A percentile compares a stretch with the other conserved stretches of the same genome.
Evolutionary conservation across 2,888 invertebrate genomes (phyloP).

Genomic region (Drosophila buzzatii): DNA sequence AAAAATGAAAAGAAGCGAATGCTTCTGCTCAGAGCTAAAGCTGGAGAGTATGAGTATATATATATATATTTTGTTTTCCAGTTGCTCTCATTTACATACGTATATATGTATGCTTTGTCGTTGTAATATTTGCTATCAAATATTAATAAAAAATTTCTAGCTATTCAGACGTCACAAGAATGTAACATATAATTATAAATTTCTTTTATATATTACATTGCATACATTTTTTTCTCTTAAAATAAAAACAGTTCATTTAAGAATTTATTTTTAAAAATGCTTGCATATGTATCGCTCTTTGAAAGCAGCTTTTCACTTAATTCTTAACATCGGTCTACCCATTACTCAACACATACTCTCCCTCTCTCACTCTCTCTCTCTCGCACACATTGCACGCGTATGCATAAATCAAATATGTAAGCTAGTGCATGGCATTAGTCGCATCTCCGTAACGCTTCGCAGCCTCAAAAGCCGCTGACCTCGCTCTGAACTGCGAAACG

Average conservation of each 20-base stretch:
- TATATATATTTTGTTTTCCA: too few relatives aligned
- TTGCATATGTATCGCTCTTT: not conserved
- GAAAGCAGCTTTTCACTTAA: constrained; percentile 2
- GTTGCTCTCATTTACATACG: too few relatives aligned
- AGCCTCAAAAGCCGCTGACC: constrained; percentile 31
- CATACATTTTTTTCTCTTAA: not conserved
- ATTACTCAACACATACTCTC: not conserved
- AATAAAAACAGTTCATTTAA: not conserved
- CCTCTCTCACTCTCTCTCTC: not conserved
- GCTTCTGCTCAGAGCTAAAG: too few relatives aligned
- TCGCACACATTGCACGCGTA: not conserved
- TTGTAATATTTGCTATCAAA: too few relatives aligned
- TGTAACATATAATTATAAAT: not conserved
- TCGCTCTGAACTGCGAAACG: constrained; percentile 23
- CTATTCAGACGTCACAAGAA: too few relatives aligned
- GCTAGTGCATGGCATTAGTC: constrained; percentile 31
- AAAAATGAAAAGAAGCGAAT: too few relatives aligned
- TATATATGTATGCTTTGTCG: too few relatives aligned
- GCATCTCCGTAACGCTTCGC: constrained; percentile 30
- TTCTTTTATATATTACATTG: not conserved
- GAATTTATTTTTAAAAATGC: not conserved
- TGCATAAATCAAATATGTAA: constrained; percentile 38
- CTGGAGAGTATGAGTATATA: too few relatives aligned
- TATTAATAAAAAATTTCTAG: too few relatives aligned
- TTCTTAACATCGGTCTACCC: not conserved